A percentile compares a stretch with the other conserved stretches of the same genome.
These are phyloP conservation scores for Nomada ferruginata DNA, from an alignment of 2,888 invertebrate species.

Conservation along the genomic window DNA sequence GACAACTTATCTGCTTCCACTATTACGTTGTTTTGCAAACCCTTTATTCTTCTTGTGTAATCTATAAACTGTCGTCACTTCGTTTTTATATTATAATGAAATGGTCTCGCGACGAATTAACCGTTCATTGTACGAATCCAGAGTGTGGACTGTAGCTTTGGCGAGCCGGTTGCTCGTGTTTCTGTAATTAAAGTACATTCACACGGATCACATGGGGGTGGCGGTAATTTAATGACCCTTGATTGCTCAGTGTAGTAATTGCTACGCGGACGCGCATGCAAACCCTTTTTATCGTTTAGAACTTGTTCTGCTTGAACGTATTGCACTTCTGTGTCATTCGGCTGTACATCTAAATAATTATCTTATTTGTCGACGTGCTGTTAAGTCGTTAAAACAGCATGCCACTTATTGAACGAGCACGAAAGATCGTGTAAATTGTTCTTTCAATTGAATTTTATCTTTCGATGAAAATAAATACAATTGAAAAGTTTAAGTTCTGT, in stretches of 20 bases:
- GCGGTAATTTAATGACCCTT: conserved; percentile 73
- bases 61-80: not conserved
- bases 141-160: not conserved
- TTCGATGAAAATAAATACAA: not conserved
- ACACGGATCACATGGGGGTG: conserved; percentile 62
- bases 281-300: conserved; percentile 44
- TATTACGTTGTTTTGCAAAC: not conserved
- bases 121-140: conserved; percentile 31
- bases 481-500: not conserved
- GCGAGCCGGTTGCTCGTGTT: conserved; percentile 34
- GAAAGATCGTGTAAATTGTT: not conserved
- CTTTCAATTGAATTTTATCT: not conserved
- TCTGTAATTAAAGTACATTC: conserved; percentile 73
- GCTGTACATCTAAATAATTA: conserved; percentile 39
- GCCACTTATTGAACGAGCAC: not conserved
- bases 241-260: conserved; percentile 71
- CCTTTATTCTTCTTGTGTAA: not conserved
- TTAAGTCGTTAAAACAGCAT: not conserved
- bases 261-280: conserved; percentile 47
- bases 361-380: not conserved
- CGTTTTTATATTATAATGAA: not conserved
- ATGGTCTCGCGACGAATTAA: conserved; percentile 44
- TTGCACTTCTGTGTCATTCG: conserved; percentile 15
- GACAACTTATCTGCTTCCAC: not conserved
- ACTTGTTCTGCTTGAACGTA: conserved; percentile 10